Evolutionary conservation across 2,888 invertebrate species (phyloP), one percentile per base, ranked within the genome.

Genomic region (Ceraclea dissimilis): DNA sequence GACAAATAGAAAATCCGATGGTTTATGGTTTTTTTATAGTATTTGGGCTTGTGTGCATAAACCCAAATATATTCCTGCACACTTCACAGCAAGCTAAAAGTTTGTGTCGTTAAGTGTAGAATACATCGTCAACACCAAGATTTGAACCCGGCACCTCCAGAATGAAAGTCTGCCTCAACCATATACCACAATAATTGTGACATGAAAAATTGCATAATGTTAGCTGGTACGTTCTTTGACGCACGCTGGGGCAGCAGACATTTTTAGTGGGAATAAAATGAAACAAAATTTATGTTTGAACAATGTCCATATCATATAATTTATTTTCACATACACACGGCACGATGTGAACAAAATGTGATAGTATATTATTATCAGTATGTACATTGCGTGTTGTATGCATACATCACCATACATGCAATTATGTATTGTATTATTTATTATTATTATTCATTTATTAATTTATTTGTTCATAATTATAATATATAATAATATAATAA

Each of bases 301-400:
- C 87, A 87, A 86, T 86, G 86, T 87, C 85, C 86, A 86, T 85
- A 86, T 86, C 85, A 85, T 86, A 86, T 39, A 39, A 39, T 85
- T 84, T 85, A 74, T 83, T 83, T 86, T 85, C 87, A 87, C 86
- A 87, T 86, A 87, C 86, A 86, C 86, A 86, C 87, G 87, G 87
- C 87, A 87, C 87, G 85, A 86, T 85, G 88, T 87, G 87, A 88
- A 87, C 86, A 86, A 39, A 31, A 16, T 39, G 39, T 39, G 39
- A 39, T 39, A 39, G 86, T 85, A 84, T 85, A 86, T 86, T 85
- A 81, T 76, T n/a, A n/a, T 78, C 82, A 82, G 81, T 81, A 81
- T 83, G 80, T 84, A 83, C 83, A 84, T 82, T 82, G 82, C 81
- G 39, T 39, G 39, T 39, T 26, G 81, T 81, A 80, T 80, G 81